Conservation (phyloP, 2,797 vertebrate species). For the Cyprinella venusta region DNA sequence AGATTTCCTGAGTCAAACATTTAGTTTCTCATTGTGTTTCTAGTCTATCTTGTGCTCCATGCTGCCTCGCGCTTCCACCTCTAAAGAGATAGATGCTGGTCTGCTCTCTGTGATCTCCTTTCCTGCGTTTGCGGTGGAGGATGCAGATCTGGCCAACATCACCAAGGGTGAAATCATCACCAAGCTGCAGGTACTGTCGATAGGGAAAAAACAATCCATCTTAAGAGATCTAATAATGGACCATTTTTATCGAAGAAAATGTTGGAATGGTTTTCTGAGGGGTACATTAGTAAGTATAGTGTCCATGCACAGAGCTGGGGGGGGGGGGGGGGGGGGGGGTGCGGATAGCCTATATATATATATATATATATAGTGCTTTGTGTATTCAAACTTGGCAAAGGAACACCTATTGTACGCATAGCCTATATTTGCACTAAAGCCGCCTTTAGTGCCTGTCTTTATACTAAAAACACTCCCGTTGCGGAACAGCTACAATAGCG, state of each 20-base stretch:
- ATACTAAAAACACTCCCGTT: no score
- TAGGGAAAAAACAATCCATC: not conserved
- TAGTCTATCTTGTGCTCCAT: slow-evolving; percentile 98
- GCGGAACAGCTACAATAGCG: no score
- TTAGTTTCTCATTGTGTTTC: slow-evolving; percentile 53
- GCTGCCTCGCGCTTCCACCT: slow-evolving; percentile 95
- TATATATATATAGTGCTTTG: no score
- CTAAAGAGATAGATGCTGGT: slow-evolving; percentile 98
- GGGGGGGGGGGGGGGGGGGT: no score
- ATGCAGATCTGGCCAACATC: slow-evolving; percentile 88
- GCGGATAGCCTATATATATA: no score
- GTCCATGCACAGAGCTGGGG: no score
- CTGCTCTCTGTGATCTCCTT: slow-evolving; percentile 97
- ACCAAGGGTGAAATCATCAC: slow-evolving; percentile 96
- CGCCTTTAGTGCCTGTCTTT: no score
- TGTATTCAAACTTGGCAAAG: no score
- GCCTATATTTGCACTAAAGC: no score
- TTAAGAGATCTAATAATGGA: not conserved
- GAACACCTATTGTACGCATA: no score
- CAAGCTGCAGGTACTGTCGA: slow-evolving; percentile 90
- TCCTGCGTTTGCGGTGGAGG: slow-evolving; percentile 96
- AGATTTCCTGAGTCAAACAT: not conserved
- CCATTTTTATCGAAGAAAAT: not conserved
- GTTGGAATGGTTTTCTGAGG: not conserved
- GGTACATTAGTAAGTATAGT: not conserved